Evolutionary conservation across 1,140 invertebrate species (phyloP), one percentile per base, ranked within the genome.

Genomic region (Drosophila azteca): DNA sequence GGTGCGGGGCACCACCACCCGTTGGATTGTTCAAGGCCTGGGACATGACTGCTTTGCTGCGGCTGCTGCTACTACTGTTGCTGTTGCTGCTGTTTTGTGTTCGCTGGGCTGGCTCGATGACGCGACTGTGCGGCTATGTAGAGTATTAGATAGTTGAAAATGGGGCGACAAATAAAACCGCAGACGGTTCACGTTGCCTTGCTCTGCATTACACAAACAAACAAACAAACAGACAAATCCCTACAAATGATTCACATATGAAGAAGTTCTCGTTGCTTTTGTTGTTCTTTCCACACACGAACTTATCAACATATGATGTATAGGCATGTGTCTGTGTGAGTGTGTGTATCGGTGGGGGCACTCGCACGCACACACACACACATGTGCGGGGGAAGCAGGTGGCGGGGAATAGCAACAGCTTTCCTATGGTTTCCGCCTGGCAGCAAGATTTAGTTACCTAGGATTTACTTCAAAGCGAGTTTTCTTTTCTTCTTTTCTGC

Each of bases 161-260:
- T 62, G 62, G 66, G 58, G 63, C 72, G 74, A 67, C 63, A 79
- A 62, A 67, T 69, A 87, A 79, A 58, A 50, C 77, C 77, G 70
- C 35, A 39, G 35, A 39, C 35, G 35, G 35, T 39, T 39, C 35
- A 39, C 35, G 35, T 13, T 39, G 35, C 11, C 54, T 46, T 54
- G 53, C 55, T 62, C 73, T 57, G 44, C 45, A 46, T 68, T 77
- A 68, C 73, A 74, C 74, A 79, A 77, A 63, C 66, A 78, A 64
- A 64, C 54, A 68, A 73, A 48, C 55, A 45, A 46, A 84, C 78
- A 73, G 48, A 60, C 71, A 75, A 76, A 85, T 71, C 82, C 66
- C 79, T 82, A 85, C 82, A 85, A 85, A 88, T 87, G 82, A 85
- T 88, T 85, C 82, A 85, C 77, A 70, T 68, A 72, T 67, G 29